Evolutionary conservation across 1,140 invertebrate species (phyloP), one percentile per base, ranked within the genome.

Genomic region (Polypedilum pembai): DNA sequence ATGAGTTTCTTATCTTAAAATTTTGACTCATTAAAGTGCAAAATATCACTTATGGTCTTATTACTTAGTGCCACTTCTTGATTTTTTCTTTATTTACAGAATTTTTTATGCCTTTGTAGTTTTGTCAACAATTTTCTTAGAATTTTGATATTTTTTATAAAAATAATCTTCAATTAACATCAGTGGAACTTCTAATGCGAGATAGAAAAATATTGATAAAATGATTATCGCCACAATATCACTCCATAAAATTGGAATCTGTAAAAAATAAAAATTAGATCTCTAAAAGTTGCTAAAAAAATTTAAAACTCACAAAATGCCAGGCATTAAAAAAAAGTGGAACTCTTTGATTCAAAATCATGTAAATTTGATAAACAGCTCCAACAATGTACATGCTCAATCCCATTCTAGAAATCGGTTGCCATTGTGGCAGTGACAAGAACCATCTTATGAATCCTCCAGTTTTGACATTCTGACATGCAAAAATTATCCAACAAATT

Each of bases 401-500:
- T 41, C 20, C 33, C 15, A 73, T 12, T n/a, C 73, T 12, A 40
- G 10, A 24, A 1, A 73, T 33, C 41, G 73, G 73, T 41, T 73
- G 73, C 33, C 24, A 73, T 33, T 33, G n/a, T 73, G 12, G 10
- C 8, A 41, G n/a, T 1, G 40, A 41, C 7, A 73, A 20, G 40
- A 73, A 33, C n/a, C 15, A 8, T 33, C 33, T 41, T n/a, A 73
- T 40, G 4, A 73, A 10, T 41, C 87, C 86, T 76, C 84, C 87
- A 76, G 84, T 83, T 74, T 84, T 33, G 5, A 33, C 85, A 69
- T 82, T 82, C 7, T 81, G 78, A 76, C 87, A 87, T 1, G 85
- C 84, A 74, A 87, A 85, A 8, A 88, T 82, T 3, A 89, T 82
- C 87, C 87, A 89, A 5, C 80, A 79, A 5, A 89, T 40, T 0